Conservation (phyloP, 2,888 invertebrate species). For the Eristalis intricaria region DNA sequence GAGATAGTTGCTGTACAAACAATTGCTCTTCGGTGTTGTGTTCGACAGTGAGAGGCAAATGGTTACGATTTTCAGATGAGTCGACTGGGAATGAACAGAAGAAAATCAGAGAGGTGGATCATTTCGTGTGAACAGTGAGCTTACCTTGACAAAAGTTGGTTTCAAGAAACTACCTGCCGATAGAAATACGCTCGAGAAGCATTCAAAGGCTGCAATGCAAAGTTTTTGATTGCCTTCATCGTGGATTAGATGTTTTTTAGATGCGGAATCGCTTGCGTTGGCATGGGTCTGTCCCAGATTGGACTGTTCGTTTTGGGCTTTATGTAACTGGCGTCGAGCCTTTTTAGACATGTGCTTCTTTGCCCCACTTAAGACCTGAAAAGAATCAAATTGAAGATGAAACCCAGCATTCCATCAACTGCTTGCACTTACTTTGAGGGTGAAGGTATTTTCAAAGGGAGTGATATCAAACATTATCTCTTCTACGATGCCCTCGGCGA, state of each 20-base stretch:
- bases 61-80: constrained; percentile 74
- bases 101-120: neutral
- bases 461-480: constrained; percentile 75
- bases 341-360: constrained; percentile 78
- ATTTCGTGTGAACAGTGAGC: neutral
- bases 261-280: constrained; percentile 69
- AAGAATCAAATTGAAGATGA: neutral
- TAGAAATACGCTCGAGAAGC: constrained; percentile 73
- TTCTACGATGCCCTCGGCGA: constrained; percentile 74
- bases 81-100: constrained; percentile 57
- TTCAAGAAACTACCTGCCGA: constrained; percentile 73
- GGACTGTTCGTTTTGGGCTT: constrained; percentile 76
- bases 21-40: constrained; percentile 32
- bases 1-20: constrained; percentile 73
- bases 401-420: neutral
- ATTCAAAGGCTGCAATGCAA: constrained; percentile 74
- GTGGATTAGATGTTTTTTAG: constrained; percentile 67
- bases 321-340: constrained; percentile 76
- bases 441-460: constrained; percentile 75
- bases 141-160: constrained; percentile 74
- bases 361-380: constrained; percentile 75
- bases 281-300: constrained; percentile 74
- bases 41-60: constrained; percentile 71
- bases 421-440: constrained; percentile 72
- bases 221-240: constrained; percentile 74